These are phyloP conservation scores for Bubo blakistoni DNA, from an alignment of 2,113 vertebrate species.

Conservation along the genomic window DNA sequence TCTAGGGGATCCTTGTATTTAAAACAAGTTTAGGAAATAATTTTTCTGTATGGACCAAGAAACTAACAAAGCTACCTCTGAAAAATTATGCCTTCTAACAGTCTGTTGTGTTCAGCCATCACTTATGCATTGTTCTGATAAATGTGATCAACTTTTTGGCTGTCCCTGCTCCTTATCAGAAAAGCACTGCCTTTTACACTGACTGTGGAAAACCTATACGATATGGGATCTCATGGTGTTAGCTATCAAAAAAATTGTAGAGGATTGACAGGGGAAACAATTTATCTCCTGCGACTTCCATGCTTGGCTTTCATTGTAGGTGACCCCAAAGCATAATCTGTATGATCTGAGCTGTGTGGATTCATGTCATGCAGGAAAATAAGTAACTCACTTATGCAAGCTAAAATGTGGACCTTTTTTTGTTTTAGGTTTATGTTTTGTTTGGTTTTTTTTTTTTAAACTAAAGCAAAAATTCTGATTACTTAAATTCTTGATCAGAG, in stretches of 20 bases:
- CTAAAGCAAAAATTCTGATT: neutral
- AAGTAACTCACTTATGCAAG: neutral
- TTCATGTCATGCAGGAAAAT: neutral
- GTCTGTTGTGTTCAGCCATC: neutral
- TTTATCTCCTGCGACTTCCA: neutral
- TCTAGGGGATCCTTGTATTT: neutral
- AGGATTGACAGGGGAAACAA: neutral
- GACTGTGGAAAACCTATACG: accelerated
- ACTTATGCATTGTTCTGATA: neutral
- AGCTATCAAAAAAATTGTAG: neutral
- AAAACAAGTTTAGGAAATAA: neutral
- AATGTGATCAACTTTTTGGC: neutral
- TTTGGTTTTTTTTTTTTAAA: neutral
- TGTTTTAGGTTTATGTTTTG: neutral
- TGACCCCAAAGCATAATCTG: neutral
- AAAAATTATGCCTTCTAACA: accelerated
- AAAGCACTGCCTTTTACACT: neutral
- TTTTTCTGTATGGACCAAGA: neutral
- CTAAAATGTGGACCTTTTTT: neutral
- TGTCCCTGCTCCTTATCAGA: neutral
- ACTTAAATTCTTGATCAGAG: neutral
- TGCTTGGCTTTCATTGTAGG: accelerated
- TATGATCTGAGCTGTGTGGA: neutral
- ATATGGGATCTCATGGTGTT: neutral
- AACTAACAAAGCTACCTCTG: neutral